phyloP scores from a whole-genome alignment of 1,140 invertebrate species.

The Atopsyche davidsoni region DNA sequence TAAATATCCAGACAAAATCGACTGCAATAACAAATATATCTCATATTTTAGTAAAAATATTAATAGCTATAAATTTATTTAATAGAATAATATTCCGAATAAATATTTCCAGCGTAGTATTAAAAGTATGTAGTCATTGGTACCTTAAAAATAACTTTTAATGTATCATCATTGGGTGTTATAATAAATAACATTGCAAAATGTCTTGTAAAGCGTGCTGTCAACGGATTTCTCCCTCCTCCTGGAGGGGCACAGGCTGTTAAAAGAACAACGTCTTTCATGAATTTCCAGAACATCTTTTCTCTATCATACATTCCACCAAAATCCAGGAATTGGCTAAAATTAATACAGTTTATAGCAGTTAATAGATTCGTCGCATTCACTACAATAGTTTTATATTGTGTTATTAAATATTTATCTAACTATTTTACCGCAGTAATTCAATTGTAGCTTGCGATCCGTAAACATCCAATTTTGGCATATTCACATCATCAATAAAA shows the following conservation, averaged over 20 bases:
- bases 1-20: constrained; percentile 71
- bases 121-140: too few relatives aligned
- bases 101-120: too few relatives aligned
- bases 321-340: constrained; percentile 75
- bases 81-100: too few relatives aligned
- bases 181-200: constrained; percentile 75
- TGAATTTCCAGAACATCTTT: constrained; percentile 79
- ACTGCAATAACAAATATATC: constrained; percentile 44
- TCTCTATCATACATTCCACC: constrained; percentile 79
- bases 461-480: constrained; percentile 79
- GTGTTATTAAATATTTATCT: constrained; percentile 1
- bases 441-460: constrained; percentile 88
- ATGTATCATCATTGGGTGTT: constrained; percentile 64
- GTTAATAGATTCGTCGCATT: too few relatives aligned
- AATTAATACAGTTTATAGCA: too few relatives aligned
- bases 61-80: too few relatives aligned
- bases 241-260: constrained; percentile 84
- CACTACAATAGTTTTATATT: background rate
- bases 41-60: constrained; percentile 5
- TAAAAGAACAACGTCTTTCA: constrained; percentile 77
- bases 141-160: constrained; percentile 70
- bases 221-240: constrained; percentile 78
- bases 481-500: constrained; percentile 91
- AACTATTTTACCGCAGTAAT: constrained; percentile 58
- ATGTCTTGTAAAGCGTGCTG: constrained; percentile 77